Conservation (phyloP, 2,797 vertebrate genomes). For the Intellagama lesueurii region DNA sequence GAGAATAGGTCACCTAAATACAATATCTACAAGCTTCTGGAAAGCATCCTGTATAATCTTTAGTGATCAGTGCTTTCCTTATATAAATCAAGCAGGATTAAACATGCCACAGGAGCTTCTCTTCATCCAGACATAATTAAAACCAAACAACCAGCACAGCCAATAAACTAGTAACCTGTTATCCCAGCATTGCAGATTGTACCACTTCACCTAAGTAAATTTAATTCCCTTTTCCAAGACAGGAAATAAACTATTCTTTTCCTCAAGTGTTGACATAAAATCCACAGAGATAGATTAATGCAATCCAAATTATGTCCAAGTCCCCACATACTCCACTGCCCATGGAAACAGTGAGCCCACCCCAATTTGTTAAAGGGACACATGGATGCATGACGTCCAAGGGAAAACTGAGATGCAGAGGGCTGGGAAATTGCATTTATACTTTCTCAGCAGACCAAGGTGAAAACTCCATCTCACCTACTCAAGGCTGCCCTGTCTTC, state of each 20-base stretch:
- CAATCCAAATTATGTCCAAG: not conserved
- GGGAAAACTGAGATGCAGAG: too few relatives aligned
- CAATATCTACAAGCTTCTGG: not conserved
- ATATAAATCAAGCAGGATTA: not conserved
- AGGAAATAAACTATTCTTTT: not conserved
- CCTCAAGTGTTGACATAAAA: not conserved
- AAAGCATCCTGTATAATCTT: not conserved
- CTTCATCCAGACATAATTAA: not conserved
- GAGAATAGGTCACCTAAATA: not conserved
- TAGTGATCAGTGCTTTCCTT: not conserved
- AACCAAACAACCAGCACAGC: too few relatives aligned
- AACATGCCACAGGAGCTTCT: not conserved
- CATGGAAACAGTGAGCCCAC: too few relatives aligned
- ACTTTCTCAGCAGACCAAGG: too few relatives aligned
- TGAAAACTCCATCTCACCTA: too few relatives aligned
- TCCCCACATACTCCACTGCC: too few relatives aligned
- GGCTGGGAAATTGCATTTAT: too few relatives aligned
- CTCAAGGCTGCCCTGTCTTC: too few relatives aligned
- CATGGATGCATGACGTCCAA: too few relatives aligned
- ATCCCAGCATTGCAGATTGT: not conserved
- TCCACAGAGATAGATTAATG: not conserved
- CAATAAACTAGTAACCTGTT: not conserved
- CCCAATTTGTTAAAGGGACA: too few relatives aligned
- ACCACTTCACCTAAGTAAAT: not conserved
- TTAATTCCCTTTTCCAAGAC: not conserved